Evolutionary conservation across 2,797 vertebrate genomes (phyloP).

Genomic region (Myotis daubentonii): DNA sequence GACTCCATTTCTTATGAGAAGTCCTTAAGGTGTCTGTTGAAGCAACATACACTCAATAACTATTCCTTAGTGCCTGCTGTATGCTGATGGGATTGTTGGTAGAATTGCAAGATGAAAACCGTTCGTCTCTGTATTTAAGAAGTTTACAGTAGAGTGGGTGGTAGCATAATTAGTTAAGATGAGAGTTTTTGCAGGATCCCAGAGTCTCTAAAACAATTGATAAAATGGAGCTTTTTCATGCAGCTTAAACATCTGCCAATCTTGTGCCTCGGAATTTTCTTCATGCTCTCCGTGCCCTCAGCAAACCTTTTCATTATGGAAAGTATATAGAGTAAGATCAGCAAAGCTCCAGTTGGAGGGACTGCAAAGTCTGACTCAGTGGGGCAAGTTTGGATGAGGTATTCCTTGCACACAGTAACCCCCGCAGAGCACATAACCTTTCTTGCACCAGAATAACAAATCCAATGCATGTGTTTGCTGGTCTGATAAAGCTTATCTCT

Average conservation of each 20-base stretch:
- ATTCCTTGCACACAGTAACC: neutral
- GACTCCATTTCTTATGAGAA: constrained; percentile 17
- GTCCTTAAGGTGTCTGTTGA: neutral
- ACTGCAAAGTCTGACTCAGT: constrained; percentile 30
- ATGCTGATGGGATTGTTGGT: neutral
- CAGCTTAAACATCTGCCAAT: neutral
- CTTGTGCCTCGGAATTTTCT: neutral
- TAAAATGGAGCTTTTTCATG: neutral
- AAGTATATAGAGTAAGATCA: neutral
- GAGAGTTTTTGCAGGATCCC: neutral
- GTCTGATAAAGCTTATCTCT: neutral
- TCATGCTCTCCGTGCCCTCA: neutral
- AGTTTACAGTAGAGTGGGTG: neutral
- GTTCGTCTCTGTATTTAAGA: neutral
- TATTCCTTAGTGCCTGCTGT: neutral
- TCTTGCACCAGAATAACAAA: neutral
- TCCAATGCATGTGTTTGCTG: neutral
- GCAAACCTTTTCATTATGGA: constrained; percentile 4
- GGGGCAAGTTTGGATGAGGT: neutral
- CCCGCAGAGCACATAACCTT: neutral
- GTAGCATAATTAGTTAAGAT: constrained; percentile 46
- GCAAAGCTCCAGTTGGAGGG: neutral
- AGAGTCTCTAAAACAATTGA: neutral
- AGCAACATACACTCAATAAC: neutral
- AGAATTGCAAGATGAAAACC: neutral